Base-by-base conservation (phyloP, 2,113 vertebrate species). In the Ceyx cyanopectus region DNA sequence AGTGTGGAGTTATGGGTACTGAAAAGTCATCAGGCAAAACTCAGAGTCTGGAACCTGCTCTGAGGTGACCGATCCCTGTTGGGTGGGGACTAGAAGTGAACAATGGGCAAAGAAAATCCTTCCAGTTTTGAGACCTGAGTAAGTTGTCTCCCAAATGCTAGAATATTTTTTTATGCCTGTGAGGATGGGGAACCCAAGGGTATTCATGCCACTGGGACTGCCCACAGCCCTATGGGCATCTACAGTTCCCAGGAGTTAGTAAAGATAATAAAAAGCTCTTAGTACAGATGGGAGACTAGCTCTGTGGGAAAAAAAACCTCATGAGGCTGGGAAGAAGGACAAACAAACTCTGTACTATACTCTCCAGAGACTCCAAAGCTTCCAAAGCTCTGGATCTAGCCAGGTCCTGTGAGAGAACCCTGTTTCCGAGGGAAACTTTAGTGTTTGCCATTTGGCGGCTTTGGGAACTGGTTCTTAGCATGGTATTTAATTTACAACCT, bases 401-500 rank as follows among this genome's bases (percentile, higher is more conserved):
- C 41, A 34, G 26, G 10, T 70, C 56, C 65, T 72, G 20, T 0
- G 0, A 66, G 77, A 29, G 54, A 91, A 70, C 81, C 87, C 61
- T 82, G 22, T 37, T 89, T 60, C 68, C 46, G 53, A 79, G 56
- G 77, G 50, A 17, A 82, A 34, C n/a, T 70, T 86, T 8, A 56
- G 17, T n/a, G n/a, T 19, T 61, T 66, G 57, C 62, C 10, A 3
- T 73, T 89, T 51, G 50, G 53, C 0, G 4, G 56, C 68, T 93
- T 85, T 75, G 43, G 61, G 63, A 94, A 51, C 32, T 48, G 62
- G 10, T 72, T 92, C 58, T 92, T 70, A 65, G 41, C 53, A 30
- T 9, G 32, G n/a, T 81, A 54, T 89, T 94, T 85, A 79, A 94
- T 96, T 91, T 91, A 48, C 61, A 93, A 72, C 34, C 62, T 86